Evolutionary conservation across 2,888 invertebrate genomes (phyloP).

Genomic region (Fragum fragum): DNA sequence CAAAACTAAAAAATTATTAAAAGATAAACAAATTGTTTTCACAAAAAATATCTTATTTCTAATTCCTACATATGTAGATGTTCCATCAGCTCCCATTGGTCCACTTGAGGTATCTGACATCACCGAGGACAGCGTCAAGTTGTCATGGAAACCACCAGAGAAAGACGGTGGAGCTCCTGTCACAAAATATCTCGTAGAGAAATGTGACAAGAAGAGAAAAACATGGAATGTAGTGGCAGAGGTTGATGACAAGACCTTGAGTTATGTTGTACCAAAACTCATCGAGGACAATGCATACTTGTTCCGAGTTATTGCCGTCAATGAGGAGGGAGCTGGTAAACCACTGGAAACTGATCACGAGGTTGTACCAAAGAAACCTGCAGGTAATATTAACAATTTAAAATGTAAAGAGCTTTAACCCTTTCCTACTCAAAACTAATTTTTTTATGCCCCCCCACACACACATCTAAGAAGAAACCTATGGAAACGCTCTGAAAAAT

Average conservation of each 20-base stretch:
- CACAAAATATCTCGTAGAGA: conserved; percentile 84
- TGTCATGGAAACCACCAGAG: conserved; percentile 84
- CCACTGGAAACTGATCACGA: conserved; percentile 77
- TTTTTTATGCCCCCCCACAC: no score
- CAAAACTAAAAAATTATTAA: no score
- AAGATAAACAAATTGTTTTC: no score
- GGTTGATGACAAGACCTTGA: conserved; percentile 70
- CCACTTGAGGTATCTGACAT: conserved; percentile 76
- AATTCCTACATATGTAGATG: conserved; percentile 19
- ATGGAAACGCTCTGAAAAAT: no score
- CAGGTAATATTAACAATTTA: conserved; percentile 70
- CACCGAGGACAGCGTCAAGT: conserved; percentile 78
- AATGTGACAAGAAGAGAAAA: conserved; percentile 76
- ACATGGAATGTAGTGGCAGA: conserved; percentile 74
- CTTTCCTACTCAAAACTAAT: no score
- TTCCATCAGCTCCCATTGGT: conserved; percentile 77
- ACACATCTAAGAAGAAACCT: no score
- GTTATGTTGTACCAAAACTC: conserved; percentile 77
- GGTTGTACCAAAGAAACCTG: conserved; percentile 73
- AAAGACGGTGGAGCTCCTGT: conserved; percentile 85
- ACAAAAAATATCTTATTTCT: no score
- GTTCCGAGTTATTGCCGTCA: conserved; percentile 86
- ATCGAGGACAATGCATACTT: conserved; percentile 83
- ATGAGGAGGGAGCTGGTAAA: conserved; percentile 87
- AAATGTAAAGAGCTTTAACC: no score